Evolutionary conservation across 2,888 invertebrate species (phyloP).

Genomic region (Noctua fimbriata): DNA sequence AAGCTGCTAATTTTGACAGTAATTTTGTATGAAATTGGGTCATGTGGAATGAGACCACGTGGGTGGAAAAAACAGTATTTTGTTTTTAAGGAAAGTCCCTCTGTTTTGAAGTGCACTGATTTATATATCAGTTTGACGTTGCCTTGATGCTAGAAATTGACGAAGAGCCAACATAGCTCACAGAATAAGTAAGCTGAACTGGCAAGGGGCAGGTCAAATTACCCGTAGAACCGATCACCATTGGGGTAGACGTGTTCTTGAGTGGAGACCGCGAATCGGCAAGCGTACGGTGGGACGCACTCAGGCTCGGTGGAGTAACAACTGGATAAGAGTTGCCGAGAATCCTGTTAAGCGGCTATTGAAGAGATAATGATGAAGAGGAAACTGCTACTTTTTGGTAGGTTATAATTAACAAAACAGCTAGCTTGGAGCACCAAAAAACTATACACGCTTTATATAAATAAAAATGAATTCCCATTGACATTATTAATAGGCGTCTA

Average conservation of each 20-base stretch:
- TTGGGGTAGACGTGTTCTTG: no score
- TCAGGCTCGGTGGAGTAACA: no score
- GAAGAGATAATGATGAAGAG: no score
- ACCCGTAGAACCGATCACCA: no score
- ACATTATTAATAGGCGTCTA: background rate
- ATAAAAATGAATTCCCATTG: background rate
- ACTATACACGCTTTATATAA: background rate
- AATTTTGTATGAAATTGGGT: constrained; percentile 41
- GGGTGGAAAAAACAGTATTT: background rate
- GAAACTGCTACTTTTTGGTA: no score
- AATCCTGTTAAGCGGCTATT: no score
- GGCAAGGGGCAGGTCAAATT: no score
- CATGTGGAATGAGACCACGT: background rate
- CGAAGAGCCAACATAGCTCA: background rate
- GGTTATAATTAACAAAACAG: background rate
- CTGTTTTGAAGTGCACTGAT: background rate
- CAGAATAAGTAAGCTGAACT: no score
- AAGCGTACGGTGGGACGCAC: no score
- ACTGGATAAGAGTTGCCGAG: no score
- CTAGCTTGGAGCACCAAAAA: background rate
- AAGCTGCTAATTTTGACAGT: constrained; percentile 8
- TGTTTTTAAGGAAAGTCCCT: background rate
- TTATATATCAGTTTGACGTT: background rate
- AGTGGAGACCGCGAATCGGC: no score
- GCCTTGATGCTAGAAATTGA: background rate